Percentiles rank a stretch among this genome's conserved stretches.
Conservation (phyloP, 2,888 invertebrate genomes). For the Dendrolimus houi region DNA sequence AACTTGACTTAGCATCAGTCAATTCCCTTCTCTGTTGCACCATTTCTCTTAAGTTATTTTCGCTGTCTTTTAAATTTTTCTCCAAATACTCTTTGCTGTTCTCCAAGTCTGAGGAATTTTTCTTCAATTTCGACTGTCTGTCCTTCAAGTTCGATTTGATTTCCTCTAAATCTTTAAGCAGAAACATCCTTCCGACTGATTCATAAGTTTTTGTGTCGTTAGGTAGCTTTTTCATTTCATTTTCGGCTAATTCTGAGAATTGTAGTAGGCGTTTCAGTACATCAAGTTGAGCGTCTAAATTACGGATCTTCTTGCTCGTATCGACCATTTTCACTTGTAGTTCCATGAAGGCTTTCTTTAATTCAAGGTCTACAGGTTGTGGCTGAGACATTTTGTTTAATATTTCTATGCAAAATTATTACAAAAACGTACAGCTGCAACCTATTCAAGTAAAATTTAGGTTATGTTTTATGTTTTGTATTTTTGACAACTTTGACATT, state of each 20-base stretch:
- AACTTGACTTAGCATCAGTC: slow-evolving; percentile 34
- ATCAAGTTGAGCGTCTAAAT: slow-evolving; percentile 87
- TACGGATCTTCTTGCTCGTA: slow-evolving; percentile 85
- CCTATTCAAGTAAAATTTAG: too few species aligned
- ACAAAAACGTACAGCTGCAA: too few species aligned
- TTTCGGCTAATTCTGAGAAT: slow-evolving; percentile 83
- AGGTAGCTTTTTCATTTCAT: slow-evolving; percentile 78
- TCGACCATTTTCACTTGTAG: slow-evolving; percentile 88
- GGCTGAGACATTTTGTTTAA: background rate
- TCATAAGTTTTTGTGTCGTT: slow-evolving; percentile 84
- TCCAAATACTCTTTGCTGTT: slow-evolving; percentile 88
- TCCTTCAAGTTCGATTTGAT: slow-evolving; percentile 79
- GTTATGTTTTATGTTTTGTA: too few species aligned
- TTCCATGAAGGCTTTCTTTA: slow-evolving; percentile 86
- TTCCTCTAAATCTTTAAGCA: slow-evolving; percentile 80
- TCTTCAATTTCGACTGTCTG: slow-evolving; percentile 71
- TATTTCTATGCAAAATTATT: background rate
- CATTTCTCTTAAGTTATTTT: slow-evolving; percentile 90
- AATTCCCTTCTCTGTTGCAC: slow-evolving; percentile 80
- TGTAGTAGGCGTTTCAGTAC: slow-evolving; percentile 80
- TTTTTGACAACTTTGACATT: too few species aligned
- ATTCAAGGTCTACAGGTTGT: slow-evolving; percentile 66
- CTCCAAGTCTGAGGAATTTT: slow-evolving; percentile 84
- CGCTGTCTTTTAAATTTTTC: slow-evolving; percentile 87
- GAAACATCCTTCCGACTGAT: slow-evolving; percentile 90